These are phyloP conservation scores for Setophaga petechia DNA, from an alignment of 2,113 vertebrate genomes.

Conservation along the genomic window DNA sequence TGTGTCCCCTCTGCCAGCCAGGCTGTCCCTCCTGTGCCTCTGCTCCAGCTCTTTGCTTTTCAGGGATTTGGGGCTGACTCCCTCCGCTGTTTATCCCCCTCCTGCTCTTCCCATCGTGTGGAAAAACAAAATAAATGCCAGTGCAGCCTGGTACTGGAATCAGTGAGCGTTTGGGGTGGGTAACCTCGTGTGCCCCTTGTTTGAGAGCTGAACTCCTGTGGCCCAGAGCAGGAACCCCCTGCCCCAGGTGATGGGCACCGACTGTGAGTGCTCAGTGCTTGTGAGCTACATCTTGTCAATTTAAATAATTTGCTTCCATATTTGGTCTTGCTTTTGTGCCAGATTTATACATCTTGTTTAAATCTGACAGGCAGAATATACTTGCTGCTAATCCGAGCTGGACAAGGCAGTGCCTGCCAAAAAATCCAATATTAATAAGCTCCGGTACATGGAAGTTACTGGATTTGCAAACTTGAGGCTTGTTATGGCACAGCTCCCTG, in stretches of 20 bases:
- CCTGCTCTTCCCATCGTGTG: not conserved
- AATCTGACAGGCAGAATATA: not conserved
- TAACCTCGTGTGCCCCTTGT: not conserved
- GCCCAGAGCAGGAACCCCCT: not conserved
- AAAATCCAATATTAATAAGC: not conserved
- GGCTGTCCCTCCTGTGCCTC: not conserved
- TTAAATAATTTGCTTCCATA: conserved; percentile 28
- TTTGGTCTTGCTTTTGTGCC: conserved; percentile 21
- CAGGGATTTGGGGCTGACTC: not conserved
- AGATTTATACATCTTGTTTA: conserved; percentile 15
- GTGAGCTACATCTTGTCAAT: not conserved
- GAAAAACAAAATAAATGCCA: too few relatives aligned
- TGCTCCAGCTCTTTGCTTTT: not conserved
- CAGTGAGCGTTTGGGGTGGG: not conserved
- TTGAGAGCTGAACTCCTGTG: not conserved
- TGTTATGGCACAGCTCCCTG: not conserved
- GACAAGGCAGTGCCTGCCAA: not conserved
- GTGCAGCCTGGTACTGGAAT: fast-evolving
- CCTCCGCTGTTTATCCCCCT: not conserved
- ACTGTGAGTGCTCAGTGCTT: not conserved
- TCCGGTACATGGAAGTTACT: not conserved
- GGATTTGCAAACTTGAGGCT: not conserved
- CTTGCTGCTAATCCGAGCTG: not conserved
- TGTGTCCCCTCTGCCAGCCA: fast-evolving
- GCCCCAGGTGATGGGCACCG: not conserved